phyloP scores from a whole-genome alignment of 2,113 vertebrate species.

The Odocoileus virginianus region DNA sequence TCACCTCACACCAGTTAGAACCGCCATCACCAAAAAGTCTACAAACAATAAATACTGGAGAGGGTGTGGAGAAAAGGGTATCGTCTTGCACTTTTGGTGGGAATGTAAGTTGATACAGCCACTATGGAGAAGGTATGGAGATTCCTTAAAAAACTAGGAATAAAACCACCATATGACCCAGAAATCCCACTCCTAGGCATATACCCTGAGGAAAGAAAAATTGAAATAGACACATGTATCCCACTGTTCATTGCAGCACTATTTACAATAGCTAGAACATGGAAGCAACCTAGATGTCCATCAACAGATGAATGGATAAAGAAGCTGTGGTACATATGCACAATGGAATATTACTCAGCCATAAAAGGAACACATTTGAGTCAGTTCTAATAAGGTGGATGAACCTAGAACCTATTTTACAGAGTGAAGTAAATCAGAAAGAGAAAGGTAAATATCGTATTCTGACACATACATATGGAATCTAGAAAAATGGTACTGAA shows the following conservation, averaged over 20 bases:
- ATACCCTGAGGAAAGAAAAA: neutral
- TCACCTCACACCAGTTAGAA: no score
- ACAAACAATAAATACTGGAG: no score
- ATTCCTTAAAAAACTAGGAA: no score
- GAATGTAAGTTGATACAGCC: no score
- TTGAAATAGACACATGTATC: neutral
- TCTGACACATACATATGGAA: neutral
- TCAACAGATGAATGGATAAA: neutral
- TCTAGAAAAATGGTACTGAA: neutral
- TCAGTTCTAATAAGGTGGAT: neutral
- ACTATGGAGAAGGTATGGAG: no score
- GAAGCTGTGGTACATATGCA: neutral
- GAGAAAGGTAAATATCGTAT: neutral
- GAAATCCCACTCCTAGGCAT: neutral
- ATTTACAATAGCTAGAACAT: neutral
- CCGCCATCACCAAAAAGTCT: no score
- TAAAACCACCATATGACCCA: no score
- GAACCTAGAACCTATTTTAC: neutral
- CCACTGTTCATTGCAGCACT: neutral
- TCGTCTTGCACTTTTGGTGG: no score
- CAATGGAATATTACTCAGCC: neutral
- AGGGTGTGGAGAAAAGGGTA: no score
- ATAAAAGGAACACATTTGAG: neutral
- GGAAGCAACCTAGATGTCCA: neutral
- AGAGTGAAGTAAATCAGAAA: neutral